Base-by-base conservation (phyloP, 2,113 vertebrate genomes). In the Macaca mulatta region DNA sequence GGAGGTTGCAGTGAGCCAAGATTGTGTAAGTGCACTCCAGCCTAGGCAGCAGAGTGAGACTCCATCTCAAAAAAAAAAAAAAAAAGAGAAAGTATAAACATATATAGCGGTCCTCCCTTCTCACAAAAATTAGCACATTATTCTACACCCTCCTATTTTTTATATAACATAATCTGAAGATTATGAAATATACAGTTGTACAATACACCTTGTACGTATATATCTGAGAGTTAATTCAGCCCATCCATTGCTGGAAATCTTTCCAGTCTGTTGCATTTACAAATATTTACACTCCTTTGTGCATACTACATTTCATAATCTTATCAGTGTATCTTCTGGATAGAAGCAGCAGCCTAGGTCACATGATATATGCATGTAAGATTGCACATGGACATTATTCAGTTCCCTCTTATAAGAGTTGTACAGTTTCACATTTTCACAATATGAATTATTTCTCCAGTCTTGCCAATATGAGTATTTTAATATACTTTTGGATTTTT, bases 281-380 rank as follows among this genome's bases (percentile, higher is more conserved):
- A 81, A 81, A 43, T 16, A 43, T 25, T 35, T 35, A 91, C 38
- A 40, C 43, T 70, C 22, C 64, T 69, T 64, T 80, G 23, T 67
- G 59, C 48, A 80, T 80, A 90, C 55, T 32, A 78, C 17, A 55
- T 43, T 81, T 81, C 55, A 17, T 90, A 90, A 90, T 69, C 69
- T 80, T 40, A 69, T 25, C 16, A 5, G 40, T 90, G 11, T 70
- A 70, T 70, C 61, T 81, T 70, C 52, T 18, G 18, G 27, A 77
- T 25, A 89, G 61, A 59, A 59, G 22, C 57, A 80, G 61, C 48
- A 18, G 70, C 14, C n/a, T 70, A 8, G 43, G 5, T 43, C 50
- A 27, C 70, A 55, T 11, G 61, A 27, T 55, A 70, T 43, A 70
- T 81, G 38, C 27, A 88, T 50, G 23, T 20, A n/a, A 59, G 16